Evolutionary conservation across 2,113 vertebrate genomes (phyloP).

Genomic region (Cyprinus carpio): DNA sequence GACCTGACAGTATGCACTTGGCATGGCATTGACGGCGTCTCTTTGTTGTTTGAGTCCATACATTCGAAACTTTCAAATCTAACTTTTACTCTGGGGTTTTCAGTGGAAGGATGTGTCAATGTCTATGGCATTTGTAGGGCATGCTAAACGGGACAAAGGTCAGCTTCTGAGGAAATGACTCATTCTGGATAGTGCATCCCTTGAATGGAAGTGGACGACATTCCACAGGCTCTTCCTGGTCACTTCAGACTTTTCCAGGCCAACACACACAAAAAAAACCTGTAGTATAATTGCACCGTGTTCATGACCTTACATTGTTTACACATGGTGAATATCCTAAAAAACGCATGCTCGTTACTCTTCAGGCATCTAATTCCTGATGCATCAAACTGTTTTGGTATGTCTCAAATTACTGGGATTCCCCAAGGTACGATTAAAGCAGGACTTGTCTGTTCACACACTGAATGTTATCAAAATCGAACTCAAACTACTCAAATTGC

Average conservation of each 20-base stretch:
- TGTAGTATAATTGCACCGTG: not conserved
- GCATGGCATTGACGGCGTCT: not conserved
- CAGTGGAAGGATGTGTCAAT: slow-evolving; percentile 33
- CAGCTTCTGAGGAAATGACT: slow-evolving; percentile 49
- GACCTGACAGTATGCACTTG: not conserved
- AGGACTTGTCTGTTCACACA: not conserved
- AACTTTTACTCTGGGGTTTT: slow-evolving; percentile 19
- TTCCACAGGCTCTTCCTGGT: slow-evolving; percentile 34
- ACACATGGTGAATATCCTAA: not conserved
- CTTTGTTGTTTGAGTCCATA: slow-evolving; percentile 16
- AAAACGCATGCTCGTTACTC: not conserved
- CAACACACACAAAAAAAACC: not conserved
- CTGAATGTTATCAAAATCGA: not conserved
- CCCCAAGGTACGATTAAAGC: not conserved
- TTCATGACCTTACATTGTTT: slow-evolving; percentile 36
- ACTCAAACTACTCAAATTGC: not conserved
- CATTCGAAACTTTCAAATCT: not conserved
- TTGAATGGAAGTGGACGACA: slow-evolving; percentile 38
- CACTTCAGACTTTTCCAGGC: slow-evolving; percentile 16
- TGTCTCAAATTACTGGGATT: not conserved
- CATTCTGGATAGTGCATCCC: slow-evolving; percentile 39
- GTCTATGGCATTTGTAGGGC: slow-evolving; percentile 21
- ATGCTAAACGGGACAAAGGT: slow-evolving; percentile 8
- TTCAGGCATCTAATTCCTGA: not conserved
- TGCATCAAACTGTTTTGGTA: not conserved